phyloP scores from a whole-genome alignment of 2,888 invertebrate genomes.

The Pachymerium ferrugineum region DNA sequence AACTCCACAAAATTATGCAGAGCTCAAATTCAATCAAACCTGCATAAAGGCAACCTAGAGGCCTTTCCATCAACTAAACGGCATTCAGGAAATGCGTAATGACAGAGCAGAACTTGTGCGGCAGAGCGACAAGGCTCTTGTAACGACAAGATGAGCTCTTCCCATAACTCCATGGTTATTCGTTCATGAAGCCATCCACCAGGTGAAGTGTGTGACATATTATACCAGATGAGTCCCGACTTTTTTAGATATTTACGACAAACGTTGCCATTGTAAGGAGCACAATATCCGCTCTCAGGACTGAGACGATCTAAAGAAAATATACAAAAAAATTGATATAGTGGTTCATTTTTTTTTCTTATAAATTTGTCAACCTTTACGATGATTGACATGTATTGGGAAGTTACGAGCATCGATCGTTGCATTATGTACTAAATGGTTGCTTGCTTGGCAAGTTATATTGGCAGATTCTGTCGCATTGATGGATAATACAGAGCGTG shows the following conservation, averaged over 20 bases:
- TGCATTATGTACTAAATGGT: slow-evolving; percentile 38
- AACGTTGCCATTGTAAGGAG: slow-evolving; percentile 76
- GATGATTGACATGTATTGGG: slow-evolving; percentile 38
- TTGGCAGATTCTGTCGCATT: slow-evolving; percentile 42
- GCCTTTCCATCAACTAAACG: slow-evolving; percentile 60
- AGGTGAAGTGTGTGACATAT: slow-evolving; percentile 59
- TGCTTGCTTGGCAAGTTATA: slow-evolving; percentile 42
- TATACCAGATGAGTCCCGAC: slow-evolving; percentile 67
- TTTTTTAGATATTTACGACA: slow-evolving; percentile 58
- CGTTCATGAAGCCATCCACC: slow-evolving; percentile 75
- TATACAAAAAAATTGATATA: not conserved
- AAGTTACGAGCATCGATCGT: slow-evolving; percentile 39
- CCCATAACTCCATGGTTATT: slow-evolving; percentile 75
- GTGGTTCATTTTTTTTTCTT: slow-evolving; percentile 38
- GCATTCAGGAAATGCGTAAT: slow-evolving; percentile 87
- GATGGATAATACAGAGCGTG: slow-evolving; percentile 42
- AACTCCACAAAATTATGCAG: not conserved
- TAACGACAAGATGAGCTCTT: slow-evolving; percentile 72
- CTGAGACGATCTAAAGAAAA: slow-evolving; percentile 32
- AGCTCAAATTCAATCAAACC: slow-evolving; percentile 34
- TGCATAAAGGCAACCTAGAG: slow-evolving; percentile 71
- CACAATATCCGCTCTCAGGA: slow-evolving; percentile 64
- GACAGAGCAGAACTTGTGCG: slow-evolving; percentile 81
- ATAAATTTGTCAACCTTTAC: slow-evolving; percentile 40
- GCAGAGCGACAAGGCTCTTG: slow-evolving; percentile 77